phyloP scores from a whole-genome alignment of 2,797 vertebrate species.

The Protonibea diacanthus region DNA sequence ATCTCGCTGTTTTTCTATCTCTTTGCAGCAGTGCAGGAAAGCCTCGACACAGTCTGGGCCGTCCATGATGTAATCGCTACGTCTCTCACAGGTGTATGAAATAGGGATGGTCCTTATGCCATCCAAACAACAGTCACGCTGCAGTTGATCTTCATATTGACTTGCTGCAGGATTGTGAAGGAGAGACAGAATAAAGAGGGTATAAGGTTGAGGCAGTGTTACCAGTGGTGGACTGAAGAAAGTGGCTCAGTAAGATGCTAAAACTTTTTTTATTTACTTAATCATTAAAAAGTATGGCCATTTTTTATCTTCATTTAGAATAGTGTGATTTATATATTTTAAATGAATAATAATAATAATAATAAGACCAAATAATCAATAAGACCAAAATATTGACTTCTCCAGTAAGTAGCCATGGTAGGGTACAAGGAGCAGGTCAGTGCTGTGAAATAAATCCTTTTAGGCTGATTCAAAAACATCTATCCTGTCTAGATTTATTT shows the following conservation, averaged over 20 bases:
- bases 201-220: not conserved
- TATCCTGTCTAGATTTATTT: too few species aligned
- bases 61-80: conserved; percentile 81
- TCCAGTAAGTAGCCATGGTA: too few species aligned
- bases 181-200: not conserved
- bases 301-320: not conserved
- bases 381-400: too few species aligned
- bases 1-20: conserved; percentile 62
- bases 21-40: conserved; percentile 88
- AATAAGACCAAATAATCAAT: too few species aligned
- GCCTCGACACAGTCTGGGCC: conserved; percentile 74
- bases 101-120: conserved; percentile 85
- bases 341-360: too few species aligned
- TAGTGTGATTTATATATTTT: not conserved
- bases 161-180: conserved; percentile 64
- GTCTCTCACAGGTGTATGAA: conserved; percentile 81
- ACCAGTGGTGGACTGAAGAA: not conserved
- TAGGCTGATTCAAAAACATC: too few species aligned
- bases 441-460: too few species aligned
- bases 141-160: conserved; percentile 62
- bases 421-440: too few species aligned
- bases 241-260: not conserved
- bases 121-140: conserved; percentile 86
- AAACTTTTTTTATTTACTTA: not conserved
- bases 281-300: not conserved